Percentiles rank a stretch among this genome's conserved stretches.
Evolutionary conservation across 1,140 invertebrate species (phyloP).

Genomic region (Drosophila burlai): DNA sequence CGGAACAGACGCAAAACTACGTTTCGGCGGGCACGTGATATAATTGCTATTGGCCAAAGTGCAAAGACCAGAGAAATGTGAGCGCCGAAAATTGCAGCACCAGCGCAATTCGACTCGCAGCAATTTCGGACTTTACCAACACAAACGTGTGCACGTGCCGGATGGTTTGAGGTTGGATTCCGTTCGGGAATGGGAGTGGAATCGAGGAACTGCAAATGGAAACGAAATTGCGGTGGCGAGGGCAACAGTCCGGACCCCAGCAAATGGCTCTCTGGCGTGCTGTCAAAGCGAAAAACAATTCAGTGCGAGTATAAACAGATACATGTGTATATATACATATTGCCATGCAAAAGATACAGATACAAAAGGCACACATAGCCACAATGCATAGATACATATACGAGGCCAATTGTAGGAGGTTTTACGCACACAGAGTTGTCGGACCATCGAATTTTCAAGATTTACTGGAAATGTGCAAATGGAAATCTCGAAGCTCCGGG

Average conservation of each 20-base stretch:
- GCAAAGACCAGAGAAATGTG: conserved; percentile 44
- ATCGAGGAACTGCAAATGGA: conserved; percentile 16
- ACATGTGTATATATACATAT: background rate
- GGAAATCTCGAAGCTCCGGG: conserved; percentile 18
- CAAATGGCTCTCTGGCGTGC: conserved; percentile 53
- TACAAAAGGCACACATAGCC: background rate
- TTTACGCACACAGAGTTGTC: conserved; percentile 20
- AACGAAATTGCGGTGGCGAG: conserved; percentile 35
- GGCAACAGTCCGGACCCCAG: conserved; percentile 29
- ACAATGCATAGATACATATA: conserved; percentile 14
- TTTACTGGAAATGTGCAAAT: conserved; percentile 28
- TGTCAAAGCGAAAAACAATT: conserved; percentile 54
- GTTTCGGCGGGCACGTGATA: conserved; percentile 52
- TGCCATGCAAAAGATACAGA: conserved; percentile 7
- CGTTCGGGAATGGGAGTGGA: background rate
- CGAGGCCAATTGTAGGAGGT: conserved; percentile 40
- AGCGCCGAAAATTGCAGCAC: conserved; percentile 17
- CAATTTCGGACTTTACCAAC: conserved; percentile 22
- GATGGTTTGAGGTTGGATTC: conserved; percentile 24
- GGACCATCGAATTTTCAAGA: conserved; percentile 28
- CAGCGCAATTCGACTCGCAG: conserved; percentile 27
- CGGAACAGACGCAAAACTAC: conserved; percentile 11
- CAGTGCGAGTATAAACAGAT: conserved; percentile 46
- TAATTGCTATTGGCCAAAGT: conserved; percentile 48
- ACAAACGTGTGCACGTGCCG: conserved; percentile 79